phyloP scores from a whole-genome alignment of 1,140 invertebrate species.

The Apis florea region DNA sequence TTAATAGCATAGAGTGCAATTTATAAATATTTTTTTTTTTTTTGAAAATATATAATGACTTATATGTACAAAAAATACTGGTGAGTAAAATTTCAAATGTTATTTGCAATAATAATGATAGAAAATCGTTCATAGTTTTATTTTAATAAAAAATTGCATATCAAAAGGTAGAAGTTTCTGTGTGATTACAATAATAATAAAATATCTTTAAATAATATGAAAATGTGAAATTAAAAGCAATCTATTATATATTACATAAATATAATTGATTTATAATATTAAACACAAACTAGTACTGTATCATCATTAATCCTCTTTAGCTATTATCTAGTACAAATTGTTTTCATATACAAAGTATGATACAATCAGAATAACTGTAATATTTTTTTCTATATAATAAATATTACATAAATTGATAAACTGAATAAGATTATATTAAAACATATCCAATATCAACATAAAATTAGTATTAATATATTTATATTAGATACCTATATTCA shows the following conservation, averaged over 20 bases:
- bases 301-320: conserved; percentile 6
- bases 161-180: conserved; percentile 7
- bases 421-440: conserved; percentile 8
- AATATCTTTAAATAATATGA: conserved; percentile 32
- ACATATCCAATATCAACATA: neutral
- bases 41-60: conserved; percentile 32
- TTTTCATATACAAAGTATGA: conserved; percentile 51
- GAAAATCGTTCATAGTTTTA: conserved; percentile 19
- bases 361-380: conserved; percentile 35
- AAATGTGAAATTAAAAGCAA: conserved; percentile 28
- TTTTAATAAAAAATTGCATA: conserved; percentile 28
- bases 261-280: conserved; percentile 32
- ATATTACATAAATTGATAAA: conserved; percentile 17
- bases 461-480: conserved; percentile 7
- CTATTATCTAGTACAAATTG: conserved; percentile 28
- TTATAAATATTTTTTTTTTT: conserved; percentile 17
- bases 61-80: conserved; percentile 50
- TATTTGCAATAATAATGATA: conserved; percentile 35
- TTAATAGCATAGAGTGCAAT: conserved; percentile 12
- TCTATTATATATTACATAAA: conserved; percentile 16
- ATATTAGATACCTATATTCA: conserved; percentile 1
- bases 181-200: conserved; percentile 15
- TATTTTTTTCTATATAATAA: conserved; percentile 34
- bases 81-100: conserved; percentile 40
- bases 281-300: conserved; percentile 11